Conservation (phyloP, 1,140 invertebrate species). For the Tachypleus tridentatus region DNA sequence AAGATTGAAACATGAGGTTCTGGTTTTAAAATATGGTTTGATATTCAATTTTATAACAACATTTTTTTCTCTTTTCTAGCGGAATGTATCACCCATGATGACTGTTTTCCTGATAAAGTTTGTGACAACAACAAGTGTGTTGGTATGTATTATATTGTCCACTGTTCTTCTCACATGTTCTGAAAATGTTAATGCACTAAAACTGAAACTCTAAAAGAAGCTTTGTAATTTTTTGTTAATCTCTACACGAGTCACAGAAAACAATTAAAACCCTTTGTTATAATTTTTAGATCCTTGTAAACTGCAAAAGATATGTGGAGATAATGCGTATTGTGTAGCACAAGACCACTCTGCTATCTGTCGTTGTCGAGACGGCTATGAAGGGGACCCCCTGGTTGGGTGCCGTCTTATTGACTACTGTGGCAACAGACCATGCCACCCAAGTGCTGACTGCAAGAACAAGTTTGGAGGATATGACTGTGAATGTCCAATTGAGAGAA, state of each 20-base stretch:
- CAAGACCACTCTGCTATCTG: conserved; percentile 40
- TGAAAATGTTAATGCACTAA: no score
- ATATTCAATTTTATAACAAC: not conserved
- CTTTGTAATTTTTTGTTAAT: conserved; percentile 24
- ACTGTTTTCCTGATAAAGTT: conserved; percentile 22
- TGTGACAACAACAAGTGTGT: conserved; percentile 26
- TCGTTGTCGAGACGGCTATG: conserved; percentile 72
- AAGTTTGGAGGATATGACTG: conserved; percentile 67
- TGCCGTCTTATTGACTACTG: conserved; percentile 69
- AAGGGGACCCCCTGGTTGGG: conserved; percentile 54
- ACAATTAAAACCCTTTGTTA: not conserved
- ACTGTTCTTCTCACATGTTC: conserved; percentile 34
- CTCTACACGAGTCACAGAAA: conserved; percentile 55
- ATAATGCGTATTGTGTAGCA: conserved; percentile 16
- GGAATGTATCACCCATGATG: conserved; percentile 23
- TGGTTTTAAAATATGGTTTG: no score
- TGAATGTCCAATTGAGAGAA: conserved; percentile 50
- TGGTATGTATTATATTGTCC: conserved; percentile 8
- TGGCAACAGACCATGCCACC: conserved; percentile 58
- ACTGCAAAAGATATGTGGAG: conserved; percentile 16
- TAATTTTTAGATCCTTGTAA: conserved; percentile 20
- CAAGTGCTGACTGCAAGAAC: conserved; percentile 67
- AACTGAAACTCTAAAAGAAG: no score
- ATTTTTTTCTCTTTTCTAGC: conserved; percentile 14
- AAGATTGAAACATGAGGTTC: no score